Evolutionary conservation across 2,113 vertebrate genomes (phyloP).

Genomic region (Megaleporinus macrocephalus): DNA sequence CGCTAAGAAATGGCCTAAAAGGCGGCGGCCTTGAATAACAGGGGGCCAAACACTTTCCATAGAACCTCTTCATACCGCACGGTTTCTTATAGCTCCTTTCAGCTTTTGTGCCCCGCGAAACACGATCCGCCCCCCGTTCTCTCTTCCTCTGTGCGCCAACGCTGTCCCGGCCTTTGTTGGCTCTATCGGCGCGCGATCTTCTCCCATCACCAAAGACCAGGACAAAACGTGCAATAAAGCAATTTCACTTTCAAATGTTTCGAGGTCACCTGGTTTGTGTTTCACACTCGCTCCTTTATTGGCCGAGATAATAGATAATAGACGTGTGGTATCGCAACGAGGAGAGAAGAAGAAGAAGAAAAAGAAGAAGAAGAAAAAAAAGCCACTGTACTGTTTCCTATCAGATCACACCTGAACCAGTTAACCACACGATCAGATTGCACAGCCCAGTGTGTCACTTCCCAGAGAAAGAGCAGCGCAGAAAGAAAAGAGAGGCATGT

Average conservation of each 20-base stretch:
- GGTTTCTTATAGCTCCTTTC: not conserved
- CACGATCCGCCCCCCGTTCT: not conserved
- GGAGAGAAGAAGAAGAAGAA: constrained; percentile 24
- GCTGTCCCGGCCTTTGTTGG: constrained; percentile 7
- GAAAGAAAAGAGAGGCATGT: not conserved
- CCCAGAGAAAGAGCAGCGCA: not conserved
- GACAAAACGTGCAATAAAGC: constrained; percentile 58
- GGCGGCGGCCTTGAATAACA: not conserved
- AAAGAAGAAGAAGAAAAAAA: constrained; percentile 18
- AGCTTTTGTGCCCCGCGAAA: constrained; percentile 15
- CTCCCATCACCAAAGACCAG: constrained; percentile 4
- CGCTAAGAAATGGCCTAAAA: not conserved
- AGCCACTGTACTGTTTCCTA: constrained; percentile 43
- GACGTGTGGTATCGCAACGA: constrained; percentile 9
- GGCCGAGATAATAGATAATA: constrained; percentile 51
- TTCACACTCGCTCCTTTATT: constrained; percentile 41
- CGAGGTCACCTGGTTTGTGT: constrained; percentile 64
- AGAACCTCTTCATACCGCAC: constrained; percentile 1
- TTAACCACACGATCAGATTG: constrained; percentile 37
- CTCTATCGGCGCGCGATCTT: constrained; percentile 12
- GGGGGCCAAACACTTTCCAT: not conserved
- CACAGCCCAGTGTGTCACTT: constrained; percentile 10
- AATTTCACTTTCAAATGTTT: constrained; percentile 71
- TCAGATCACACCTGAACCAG: constrained; percentile 58
- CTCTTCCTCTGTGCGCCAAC: constrained; percentile 37